Evolutionary conservation across 2,797 vertebrate genomes (phyloP).

Genomic region (Brotula barbata): DNA sequence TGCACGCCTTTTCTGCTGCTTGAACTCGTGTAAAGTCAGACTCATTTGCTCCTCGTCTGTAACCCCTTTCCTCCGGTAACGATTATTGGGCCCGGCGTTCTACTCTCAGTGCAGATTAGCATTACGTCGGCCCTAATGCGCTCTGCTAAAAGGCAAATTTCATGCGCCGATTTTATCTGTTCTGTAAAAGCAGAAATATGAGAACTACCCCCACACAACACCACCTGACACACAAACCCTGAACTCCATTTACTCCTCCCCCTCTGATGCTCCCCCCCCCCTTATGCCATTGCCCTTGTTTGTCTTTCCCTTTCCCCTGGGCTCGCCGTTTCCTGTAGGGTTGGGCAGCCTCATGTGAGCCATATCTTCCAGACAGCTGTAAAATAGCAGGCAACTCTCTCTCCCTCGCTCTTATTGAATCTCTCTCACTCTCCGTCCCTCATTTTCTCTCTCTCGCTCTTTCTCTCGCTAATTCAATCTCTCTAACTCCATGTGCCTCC

Average conservation of each 20-base stretch:
- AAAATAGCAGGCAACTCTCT: constrained; percentile 74
- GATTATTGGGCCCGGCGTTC: constrained; percentile 15
- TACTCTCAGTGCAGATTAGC: constrained; percentile 14
- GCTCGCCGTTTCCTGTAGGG: constrained; percentile 81
- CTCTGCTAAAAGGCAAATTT: constrained; percentile 62
- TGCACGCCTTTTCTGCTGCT: constrained; percentile 36
- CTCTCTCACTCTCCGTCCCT: too few relatives aligned
- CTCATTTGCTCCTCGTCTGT: constrained; percentile 12
- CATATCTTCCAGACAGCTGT: constrained; percentile 82
- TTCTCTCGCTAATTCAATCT: too few relatives aligned
- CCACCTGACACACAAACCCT: constrained; percentile 74
- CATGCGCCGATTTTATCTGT: constrained; percentile 72
- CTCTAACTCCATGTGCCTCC: too few relatives aligned
- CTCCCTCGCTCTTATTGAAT: constrained; percentile 53
- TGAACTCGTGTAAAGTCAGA: constrained; percentile 37
- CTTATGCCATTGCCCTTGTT: constrained; percentile 80
- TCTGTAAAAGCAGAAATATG: constrained; percentile 70
- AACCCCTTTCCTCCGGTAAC: constrained; percentile 15
- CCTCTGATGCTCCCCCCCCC: constrained; percentile 56
- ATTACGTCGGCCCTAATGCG: constrained; percentile 43
- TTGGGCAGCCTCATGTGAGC: constrained; percentile 80
- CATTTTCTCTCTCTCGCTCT: constrained; percentile 35
- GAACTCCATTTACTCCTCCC: constrained; percentile 67
- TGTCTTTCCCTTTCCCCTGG: constrained; percentile 84
- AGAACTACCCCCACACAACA: constrained; percentile 71